These are phyloP conservation scores for Rhizomys pruinosus DNA, from an alignment of 2,113 vertebrate genomes.

Conservation along the genomic window DNA sequence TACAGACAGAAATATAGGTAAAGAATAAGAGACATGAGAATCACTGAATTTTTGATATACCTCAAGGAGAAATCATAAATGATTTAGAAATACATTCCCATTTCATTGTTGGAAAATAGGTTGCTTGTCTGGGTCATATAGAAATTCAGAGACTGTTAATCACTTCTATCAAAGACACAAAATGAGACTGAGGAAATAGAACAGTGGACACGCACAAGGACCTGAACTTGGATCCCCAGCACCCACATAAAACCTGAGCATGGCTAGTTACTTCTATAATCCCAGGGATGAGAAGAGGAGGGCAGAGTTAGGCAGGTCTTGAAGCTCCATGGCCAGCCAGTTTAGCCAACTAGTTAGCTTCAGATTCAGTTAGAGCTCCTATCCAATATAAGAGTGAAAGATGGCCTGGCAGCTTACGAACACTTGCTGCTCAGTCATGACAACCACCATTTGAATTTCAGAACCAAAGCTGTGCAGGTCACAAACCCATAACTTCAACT, in stretches of 20 bases:
- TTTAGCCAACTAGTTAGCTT: background rate
- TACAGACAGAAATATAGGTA: background rate
- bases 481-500: background rate
- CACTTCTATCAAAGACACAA: background rate
- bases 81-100: conserved; percentile 36
- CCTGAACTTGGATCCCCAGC: background rate
- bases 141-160: conserved; percentile 1
- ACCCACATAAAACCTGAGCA: background rate
- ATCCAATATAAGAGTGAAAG: background rate
- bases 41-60: conserved; percentile 7
- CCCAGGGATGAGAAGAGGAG: background rate
- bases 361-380: background rate
- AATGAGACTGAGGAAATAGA: background rate
- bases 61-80: background rate
- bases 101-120: conserved; percentile 31
- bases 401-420: too few relatives aligned
- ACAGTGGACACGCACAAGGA: background rate
- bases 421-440: background rate
- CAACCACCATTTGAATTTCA: background rate
- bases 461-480: background rate
- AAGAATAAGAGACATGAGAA: background rate
- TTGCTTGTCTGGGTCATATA: background rate
- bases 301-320: background rate
- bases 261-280: background rate
- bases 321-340: background rate